Conservation (phyloP, 1,140 invertebrate genomes). For the Drosophila subpulchrella region DNA sequence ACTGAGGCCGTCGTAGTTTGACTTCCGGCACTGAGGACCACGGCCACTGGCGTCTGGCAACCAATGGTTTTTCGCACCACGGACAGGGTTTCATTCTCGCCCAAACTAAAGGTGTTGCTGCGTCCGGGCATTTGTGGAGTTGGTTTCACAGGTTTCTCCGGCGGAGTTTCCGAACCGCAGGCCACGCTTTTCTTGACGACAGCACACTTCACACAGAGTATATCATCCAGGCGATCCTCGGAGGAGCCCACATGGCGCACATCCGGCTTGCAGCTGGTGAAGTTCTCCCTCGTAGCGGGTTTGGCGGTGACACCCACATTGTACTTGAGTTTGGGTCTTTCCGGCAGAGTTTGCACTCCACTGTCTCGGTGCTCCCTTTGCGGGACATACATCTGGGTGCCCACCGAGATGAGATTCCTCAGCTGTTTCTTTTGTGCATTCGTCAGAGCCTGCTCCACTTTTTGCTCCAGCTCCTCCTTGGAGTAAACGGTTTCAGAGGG, state of each 20-base stretch:
- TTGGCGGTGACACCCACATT: constrained; percentile 54
- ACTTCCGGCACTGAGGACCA: constrained; percentile 46
- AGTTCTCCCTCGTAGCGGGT: constrained; percentile 75
- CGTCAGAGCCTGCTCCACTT: constrained; percentile 49
- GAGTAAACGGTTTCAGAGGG: constrained; percentile 61
- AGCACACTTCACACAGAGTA: constrained; percentile 86
- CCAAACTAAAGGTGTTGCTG: constrained; percentile 80
- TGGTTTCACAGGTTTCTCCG: constrained; percentile 45
- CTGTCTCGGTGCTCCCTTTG: constrained; percentile 65
- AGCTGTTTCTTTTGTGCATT: constrained; percentile 77
- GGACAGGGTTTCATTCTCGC: constrained; percentile 61
- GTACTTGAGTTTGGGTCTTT: constrained; percentile 58
- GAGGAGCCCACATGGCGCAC: constrained; percentile 85
- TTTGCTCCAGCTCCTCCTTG: constrained; percentile 59
- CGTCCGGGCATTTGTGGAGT: constrained; percentile 59
- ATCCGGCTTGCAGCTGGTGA: constrained; percentile 82
- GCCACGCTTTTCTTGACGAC: constrained; percentile 83
- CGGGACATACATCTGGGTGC: constrained; percentile 77
- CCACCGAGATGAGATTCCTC: constrained; percentile 70
- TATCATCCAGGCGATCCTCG: constrained; percentile 84
- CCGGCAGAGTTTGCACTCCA: constrained; percentile 71
- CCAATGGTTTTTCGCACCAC: constrained; percentile 65
- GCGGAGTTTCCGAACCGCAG: constrained; percentile 81
- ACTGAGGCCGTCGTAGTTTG: constrained; percentile 48
- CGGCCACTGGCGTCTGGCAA: constrained; percentile 54